phyloP scores from a whole-genome alignment of 2,888 invertebrate genomes.

The Ichneumon xanthorius region DNA sequence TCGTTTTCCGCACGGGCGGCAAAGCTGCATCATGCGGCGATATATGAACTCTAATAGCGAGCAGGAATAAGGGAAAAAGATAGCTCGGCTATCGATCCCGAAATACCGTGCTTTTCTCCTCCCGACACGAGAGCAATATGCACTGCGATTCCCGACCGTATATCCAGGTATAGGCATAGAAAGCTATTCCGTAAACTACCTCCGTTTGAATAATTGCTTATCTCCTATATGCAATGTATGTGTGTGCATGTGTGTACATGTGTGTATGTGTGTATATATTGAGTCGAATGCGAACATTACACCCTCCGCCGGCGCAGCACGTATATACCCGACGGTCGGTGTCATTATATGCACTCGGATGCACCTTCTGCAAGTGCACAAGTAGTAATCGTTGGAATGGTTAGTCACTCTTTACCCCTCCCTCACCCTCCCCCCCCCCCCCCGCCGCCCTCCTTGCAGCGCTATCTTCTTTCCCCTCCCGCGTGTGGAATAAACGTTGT shows the following conservation, averaged over 20 bases:
- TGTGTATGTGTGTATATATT: neutral
- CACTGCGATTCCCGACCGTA: neutral
- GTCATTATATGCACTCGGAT: slow-evolving; percentile 27
- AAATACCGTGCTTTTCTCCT: slow-evolving; percentile 42
- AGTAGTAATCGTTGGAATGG: slow-evolving; percentile 67
- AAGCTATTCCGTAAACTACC: slow-evolving; percentile 18
- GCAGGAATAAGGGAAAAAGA: slow-evolving; percentile 19
- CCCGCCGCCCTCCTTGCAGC: too few species aligned
- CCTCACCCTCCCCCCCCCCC: slow-evolving; percentile 12
- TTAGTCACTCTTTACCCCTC: slow-evolving; percentile 49
- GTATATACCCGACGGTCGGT: slow-evolving; percentile 34
- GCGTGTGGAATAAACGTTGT: neutral
- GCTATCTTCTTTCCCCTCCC: slow-evolving; percentile 14
- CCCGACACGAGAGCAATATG: slow-evolving; percentile 22
- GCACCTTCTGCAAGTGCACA: slow-evolving; percentile 51
- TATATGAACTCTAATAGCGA: slow-evolving; percentile 10
- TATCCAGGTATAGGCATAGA: neutral
- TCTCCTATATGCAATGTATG: slow-evolving; percentile 46
- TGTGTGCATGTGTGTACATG: too few species aligned
- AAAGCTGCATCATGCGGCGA: slow-evolving; percentile 10
- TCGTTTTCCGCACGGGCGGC: slow-evolving; percentile 24
- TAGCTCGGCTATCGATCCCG: slow-evolving; percentile 49
- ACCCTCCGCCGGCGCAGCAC: slow-evolving; percentile 55
- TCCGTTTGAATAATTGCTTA: slow-evolving; percentile 58
- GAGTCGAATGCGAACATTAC: slow-evolving; percentile 56